A percentile compares a stretch with the other conserved stretches of the same genome.
phyloP scores from a whole-genome alignment of 92 coral and sea anemone species.

The Phenganax subtilis region DNA sequence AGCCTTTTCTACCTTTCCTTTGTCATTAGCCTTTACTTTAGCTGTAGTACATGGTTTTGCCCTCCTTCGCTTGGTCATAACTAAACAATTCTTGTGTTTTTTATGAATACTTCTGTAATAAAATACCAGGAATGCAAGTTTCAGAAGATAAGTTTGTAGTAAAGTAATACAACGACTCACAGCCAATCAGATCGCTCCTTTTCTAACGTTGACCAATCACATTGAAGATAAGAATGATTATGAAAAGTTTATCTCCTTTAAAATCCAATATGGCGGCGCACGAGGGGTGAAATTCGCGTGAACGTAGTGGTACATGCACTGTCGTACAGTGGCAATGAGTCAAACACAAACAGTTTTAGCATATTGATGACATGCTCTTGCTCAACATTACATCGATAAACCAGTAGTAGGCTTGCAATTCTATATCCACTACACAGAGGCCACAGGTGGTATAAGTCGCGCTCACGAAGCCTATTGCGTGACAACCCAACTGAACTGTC shows the following conservation, averaged over 20 bases:
- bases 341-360: too few species aligned
- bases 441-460: background rate
- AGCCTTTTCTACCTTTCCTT: background rate
- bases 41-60: background rate
- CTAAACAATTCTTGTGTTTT: background rate
- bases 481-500: background rate
- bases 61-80: constrained; percentile 18
- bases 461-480: background rate
- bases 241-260: background rate
- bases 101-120: too few species aligned
- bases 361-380: too few species aligned
- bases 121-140: background rate
- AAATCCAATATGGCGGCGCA: constrained; percentile 6
- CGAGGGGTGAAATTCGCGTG: background rate
- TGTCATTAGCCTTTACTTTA: background rate
- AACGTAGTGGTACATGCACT: too few species aligned
- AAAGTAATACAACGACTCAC: background rate
- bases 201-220: constrained; percentile 18
- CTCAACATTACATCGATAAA: too few species aligned
- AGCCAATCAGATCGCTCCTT: constrained; percentile 22
- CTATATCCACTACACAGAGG: too few species aligned
- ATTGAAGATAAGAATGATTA: background rate
- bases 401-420: too few species aligned
- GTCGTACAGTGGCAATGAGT: too few species aligned
- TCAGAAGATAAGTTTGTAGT: background rate